phyloP scores from a whole-genome alignment of 35 echinoderm and acorn worm genomes.

The Ptychodera flava region DNA sequence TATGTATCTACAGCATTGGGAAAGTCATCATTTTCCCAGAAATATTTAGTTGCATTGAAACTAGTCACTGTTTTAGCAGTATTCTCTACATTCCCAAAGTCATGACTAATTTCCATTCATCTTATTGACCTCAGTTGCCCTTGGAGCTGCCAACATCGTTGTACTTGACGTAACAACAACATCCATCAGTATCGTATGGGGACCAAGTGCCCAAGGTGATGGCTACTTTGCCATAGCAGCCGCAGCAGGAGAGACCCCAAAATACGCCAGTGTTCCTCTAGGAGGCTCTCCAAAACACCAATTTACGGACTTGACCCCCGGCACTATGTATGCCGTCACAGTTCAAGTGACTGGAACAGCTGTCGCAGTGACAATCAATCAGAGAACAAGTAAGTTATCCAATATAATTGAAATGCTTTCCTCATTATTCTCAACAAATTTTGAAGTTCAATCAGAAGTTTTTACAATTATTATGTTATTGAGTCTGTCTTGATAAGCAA shows the following conservation, averaged over 20 bases:
- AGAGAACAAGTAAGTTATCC: not conserved
- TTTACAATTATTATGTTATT: too few species aligned
- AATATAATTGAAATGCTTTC: not conserved
- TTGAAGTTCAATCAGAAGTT: too few species aligned
- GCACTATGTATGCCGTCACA: not conserved
- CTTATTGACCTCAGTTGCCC: not conserved
- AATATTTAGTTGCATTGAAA: too few species aligned
- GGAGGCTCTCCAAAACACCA: not conserved
- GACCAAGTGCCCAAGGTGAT: not conserved
- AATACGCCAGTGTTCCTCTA: not conserved
- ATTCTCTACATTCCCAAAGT: too few species aligned
- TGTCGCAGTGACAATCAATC: not conserved
- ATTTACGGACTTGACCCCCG: not conserved
- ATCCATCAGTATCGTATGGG: slow-evolving; percentile 39
- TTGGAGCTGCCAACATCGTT: slow-evolving; percentile 1
- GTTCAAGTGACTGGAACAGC: not conserved
- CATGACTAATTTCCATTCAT: not conserved
- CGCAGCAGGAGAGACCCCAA: not conserved
- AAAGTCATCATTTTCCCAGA: too few species aligned
- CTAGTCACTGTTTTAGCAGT: too few species aligned
- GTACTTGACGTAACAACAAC: slow-evolving; percentile 16
- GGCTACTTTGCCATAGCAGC: not conserved
- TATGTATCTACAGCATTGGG: too few species aligned
- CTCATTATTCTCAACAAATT: too few species aligned
- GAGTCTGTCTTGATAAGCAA: too few species aligned